Conservation (phyloP, 2,113 vertebrate species). For the Echinops telfairi region DNA sequence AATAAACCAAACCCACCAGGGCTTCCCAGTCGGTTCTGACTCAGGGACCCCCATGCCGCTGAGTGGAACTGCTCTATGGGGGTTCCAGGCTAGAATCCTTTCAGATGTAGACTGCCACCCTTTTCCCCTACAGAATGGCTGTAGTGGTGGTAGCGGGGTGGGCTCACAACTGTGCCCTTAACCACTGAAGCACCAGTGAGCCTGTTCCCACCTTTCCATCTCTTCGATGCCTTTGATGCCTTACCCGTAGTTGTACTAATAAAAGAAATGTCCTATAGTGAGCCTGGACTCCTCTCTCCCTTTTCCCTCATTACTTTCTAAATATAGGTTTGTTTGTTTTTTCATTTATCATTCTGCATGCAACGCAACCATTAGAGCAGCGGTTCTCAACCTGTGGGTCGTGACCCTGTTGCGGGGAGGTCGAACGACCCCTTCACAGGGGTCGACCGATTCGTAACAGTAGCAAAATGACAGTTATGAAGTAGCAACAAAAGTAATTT, state of each 20-base stretch:
- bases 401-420: too few relatives aligned
- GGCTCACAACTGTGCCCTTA: neutral
- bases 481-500: too few relatives aligned
- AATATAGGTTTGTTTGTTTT: conserved; percentile 29
- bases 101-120: neutral
- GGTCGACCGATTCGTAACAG: too few relatives aligned
- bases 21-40: neutral
- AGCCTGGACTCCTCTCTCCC: neutral
- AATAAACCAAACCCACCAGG: neutral
- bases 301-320: conserved; percentile 29
- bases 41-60: neutral
- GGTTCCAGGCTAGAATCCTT: neutral
- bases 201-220: neutral
- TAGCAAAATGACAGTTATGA: too few relatives aligned
- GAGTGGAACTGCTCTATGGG: neutral
- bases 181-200: neutral
- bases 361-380: neutral
- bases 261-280: neutral
- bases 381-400: too few relatives aligned
- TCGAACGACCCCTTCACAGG: too few relatives aligned
- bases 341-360: conserved; percentile 27
- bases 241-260: conserved; percentile 14
- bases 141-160: neutral
- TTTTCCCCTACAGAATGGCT: neutral
- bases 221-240: conserved; percentile 30